Percentiles rank a stretch among this genome's conserved stretches.
These are phyloP conservation scores for Eidolon helvum DNA, from an alignment of 2,113 vertebrate species.

Conservation along the genomic window DNA sequence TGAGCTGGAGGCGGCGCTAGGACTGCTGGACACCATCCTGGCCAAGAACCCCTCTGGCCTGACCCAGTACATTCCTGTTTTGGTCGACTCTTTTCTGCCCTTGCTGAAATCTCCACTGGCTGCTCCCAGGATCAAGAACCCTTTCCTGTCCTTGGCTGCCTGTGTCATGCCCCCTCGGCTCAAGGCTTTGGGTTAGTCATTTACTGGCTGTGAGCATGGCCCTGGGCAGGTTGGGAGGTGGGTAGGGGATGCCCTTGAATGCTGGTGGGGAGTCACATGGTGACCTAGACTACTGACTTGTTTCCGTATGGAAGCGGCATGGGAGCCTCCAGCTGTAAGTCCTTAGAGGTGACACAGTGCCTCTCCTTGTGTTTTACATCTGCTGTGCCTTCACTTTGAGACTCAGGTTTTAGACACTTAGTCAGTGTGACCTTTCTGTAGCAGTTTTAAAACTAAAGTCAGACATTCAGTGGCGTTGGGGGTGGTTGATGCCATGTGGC, in stretches of 20 bases:
- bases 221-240: neutral
- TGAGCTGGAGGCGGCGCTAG: constrained; percentile 88
- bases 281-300: neutral
- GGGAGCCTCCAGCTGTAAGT: neutral
- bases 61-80: constrained; percentile 90
- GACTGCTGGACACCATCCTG: constrained; percentile 88
- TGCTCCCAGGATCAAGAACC: constrained; percentile 88
- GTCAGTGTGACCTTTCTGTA: neutral
- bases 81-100: constrained; percentile 90
- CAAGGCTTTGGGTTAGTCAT: constrained; percentile 88
- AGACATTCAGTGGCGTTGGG: neutral
- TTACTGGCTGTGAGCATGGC: neutral
- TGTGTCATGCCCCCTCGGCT: constrained; percentile 92
- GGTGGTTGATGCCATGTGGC: neutral
- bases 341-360: neutral
- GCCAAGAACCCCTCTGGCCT: constrained; percentile 87
- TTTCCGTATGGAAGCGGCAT: neutral
- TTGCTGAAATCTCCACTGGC: constrained; percentile 93
- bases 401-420: neutral
- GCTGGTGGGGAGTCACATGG: neutral
- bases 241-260: neutral
- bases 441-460: neutral
- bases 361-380: neutral
- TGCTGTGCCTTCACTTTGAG: neutral
- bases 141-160: constrained; percentile 90